Evolutionary conservation across 2,797 vertebrate genomes (phyloP).

Genomic region (Malurus splendens): DNA sequence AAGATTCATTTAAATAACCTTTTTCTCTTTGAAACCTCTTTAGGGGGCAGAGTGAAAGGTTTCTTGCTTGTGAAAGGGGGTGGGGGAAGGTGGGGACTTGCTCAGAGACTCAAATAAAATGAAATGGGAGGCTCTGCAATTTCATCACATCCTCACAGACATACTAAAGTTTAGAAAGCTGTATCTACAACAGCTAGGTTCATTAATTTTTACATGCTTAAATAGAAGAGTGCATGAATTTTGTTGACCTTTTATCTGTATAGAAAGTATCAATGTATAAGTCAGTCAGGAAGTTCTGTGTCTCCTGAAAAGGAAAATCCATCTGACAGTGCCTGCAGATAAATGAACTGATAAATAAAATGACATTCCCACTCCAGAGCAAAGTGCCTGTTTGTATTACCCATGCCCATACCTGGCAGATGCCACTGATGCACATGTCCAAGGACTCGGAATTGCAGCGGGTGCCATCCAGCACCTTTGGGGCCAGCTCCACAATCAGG

Average conservation of each 20-base stretch:
- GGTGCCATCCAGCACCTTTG: conserved; percentile 91
- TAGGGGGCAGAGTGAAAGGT: too few species aligned
- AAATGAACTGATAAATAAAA: neutral
- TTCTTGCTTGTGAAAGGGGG: too few species aligned
- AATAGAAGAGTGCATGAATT: neutral
- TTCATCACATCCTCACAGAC: neutral
- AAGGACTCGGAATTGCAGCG: conserved; percentile 81
- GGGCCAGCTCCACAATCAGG: conserved; percentile 85
- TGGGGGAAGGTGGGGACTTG: too few species aligned
- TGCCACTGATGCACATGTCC: conserved; percentile 93
- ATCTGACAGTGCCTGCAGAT: neutral
- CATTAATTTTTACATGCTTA: neutral
- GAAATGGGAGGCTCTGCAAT: neutral
- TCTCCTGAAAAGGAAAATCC: neutral
- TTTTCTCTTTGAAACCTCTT: too few species aligned
- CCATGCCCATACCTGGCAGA: conserved; percentile 80
- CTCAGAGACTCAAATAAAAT: neutral
- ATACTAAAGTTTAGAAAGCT: neutral
- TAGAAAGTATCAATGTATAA: neutral
- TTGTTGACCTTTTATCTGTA: neutral
- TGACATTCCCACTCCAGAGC: neutral
- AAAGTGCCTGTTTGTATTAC: neutral
- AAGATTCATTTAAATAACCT: too few species aligned
- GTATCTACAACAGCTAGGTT: neutral
- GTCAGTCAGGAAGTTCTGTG: neutral